A percentile compares a stretch with the other conserved stretches of the same genome.
Evolutionary conservation across 2,113 vertebrate genomes (phyloP).

Genomic region (Perccottus glenii): DNA sequence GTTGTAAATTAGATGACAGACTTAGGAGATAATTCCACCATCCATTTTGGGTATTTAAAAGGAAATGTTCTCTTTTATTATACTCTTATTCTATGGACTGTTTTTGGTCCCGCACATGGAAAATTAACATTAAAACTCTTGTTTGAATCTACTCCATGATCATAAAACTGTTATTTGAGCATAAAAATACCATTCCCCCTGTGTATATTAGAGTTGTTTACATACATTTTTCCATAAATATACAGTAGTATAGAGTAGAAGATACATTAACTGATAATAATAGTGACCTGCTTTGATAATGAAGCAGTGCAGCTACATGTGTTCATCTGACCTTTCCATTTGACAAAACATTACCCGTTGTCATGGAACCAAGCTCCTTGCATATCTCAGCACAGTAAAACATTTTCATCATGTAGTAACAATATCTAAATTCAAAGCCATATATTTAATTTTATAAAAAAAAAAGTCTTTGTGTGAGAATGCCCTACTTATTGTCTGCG

Average conservation of each 20-base stretch:
- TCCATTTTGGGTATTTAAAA: neutral
- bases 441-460: slow-evolving; percentile 42
- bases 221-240: slow-evolving; percentile 15
- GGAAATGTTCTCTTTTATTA: neutral
- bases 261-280: slow-evolving; percentile 24
- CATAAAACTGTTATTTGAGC: neutral
- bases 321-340: slow-evolving; percentile 65
- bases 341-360: slow-evolving; percentile 60
- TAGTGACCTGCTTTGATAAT: slow-evolving; percentile 53
- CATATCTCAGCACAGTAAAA: slow-evolving; percentile 57
- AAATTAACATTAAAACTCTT: neutral
- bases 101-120: neutral
- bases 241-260: slow-evolving; percentile 1
- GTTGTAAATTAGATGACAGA: slow-evolving; percentile 5
- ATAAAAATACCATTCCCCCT: neutral
- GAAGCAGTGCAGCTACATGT: slow-evolving; percentile 34
- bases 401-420: slow-evolving; percentile 53
- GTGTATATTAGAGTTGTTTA: slow-evolving; percentile 1
- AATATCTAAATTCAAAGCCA: slow-evolving; percentile 11
- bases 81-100: neutral
- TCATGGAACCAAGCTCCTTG: slow-evolving; percentile 58
- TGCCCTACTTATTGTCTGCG: slow-evolving; percentile 57
- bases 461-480: slow-evolving; percentile 58
- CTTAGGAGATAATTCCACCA: neutral
- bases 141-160: neutral